These are phyloP conservation scores for Fissipunctia ypsillon DNA, from an alignment of 2,888 invertebrate species.

Conservation along the genomic window DNA sequence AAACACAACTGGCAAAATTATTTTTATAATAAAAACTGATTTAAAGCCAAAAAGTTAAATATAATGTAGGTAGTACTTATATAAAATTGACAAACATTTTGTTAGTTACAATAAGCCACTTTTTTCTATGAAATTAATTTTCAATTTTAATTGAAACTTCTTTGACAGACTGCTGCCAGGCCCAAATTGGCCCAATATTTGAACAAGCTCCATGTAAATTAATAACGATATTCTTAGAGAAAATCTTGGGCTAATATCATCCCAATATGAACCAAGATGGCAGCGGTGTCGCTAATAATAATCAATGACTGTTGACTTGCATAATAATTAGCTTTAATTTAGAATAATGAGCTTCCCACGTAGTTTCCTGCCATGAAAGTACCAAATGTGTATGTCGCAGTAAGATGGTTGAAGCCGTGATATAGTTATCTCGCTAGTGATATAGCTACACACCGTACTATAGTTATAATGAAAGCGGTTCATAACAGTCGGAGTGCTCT, in stretches of 20 bases:
- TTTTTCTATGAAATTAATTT: not conserved
- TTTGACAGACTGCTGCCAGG: not conserved
- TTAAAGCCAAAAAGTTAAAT: not conserved
- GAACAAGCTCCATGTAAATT: not conserved
- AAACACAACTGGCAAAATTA: too few relatives aligned
- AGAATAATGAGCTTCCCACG: slow-evolving; percentile 47
- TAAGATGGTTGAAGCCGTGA: too few relatives aligned
- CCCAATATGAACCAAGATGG: not conserved
- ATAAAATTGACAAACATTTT: not conserved
- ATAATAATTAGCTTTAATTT: slow-evolving; percentile 45
- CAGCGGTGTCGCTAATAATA: not conserved
- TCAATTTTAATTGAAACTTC: not conserved
- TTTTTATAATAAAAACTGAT: too few relatives aligned
- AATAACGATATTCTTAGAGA: not conserved
- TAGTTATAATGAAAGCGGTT: too few relatives aligned
- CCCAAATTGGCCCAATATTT: not conserved
- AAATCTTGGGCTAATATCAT: not conserved
- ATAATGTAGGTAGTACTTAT: not conserved
- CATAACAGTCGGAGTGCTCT: too few relatives aligned
- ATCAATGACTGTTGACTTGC: slow-evolving; percentile 39
- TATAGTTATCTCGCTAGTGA: too few relatives aligned
- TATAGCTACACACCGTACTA: too few relatives aligned
- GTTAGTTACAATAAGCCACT: not conserved
- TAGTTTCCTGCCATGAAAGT: slow-evolving; percentile 29
- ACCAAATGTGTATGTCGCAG: slow-evolving; percentile 22